These are phyloP conservation scores for Drosophila longiperda DNA, from an alignment of 2,888 invertebrate genomes.

Conservation along the genomic window DNA sequence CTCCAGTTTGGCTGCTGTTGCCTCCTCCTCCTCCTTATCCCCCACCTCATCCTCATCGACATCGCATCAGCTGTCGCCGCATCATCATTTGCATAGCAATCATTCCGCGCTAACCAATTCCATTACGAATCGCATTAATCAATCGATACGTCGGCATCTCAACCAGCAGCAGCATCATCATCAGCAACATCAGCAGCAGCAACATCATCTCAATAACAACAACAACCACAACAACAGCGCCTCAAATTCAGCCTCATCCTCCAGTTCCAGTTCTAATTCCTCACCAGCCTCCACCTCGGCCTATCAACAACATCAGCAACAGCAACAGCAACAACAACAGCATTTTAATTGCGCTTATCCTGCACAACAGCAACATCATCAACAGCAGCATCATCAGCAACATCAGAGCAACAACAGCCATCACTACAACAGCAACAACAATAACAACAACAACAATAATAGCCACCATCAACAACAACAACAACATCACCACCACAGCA, in stretches of 20 bases:
- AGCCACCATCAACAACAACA: slow-evolving; percentile 55
- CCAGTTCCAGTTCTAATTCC: slow-evolving; percentile 28
- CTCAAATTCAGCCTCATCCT: slow-evolving; percentile 29
- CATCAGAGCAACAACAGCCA: slow-evolving; percentile 51
- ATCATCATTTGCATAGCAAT: slow-evolving; percentile 64
- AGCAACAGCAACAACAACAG: slow-evolving; percentile 51
- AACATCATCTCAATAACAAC: slow-evolving; percentile 36
- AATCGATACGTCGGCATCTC: slow-evolving; percentile 82
- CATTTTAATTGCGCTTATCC: slow-evolving; percentile 72
- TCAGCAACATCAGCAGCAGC: slow-evolving; percentile 28
- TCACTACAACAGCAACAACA: slow-evolving; percentile 37
- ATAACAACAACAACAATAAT: slow-evolving; percentile 51
- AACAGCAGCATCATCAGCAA: slow-evolving; percentile 49
- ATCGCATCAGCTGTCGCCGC: slow-evolving; percentile 53
- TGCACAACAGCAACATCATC: slow-evolving; percentile 62
- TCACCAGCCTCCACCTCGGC: slow-evolving; percentile 39
- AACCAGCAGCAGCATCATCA: slow-evolving; percentile 78
- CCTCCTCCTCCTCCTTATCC: slow-evolving; percentile 47
- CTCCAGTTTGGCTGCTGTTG: slow-evolving; percentile 44
- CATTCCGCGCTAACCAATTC: slow-evolving; percentile 81
- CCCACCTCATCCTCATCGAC: slow-evolving; percentile 26
- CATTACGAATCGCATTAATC: slow-evolving; percentile 83
- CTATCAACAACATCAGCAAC: slow-evolving; percentile 51
- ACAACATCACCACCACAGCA: slow-evolving; percentile 53
- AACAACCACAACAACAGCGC: slow-evolving; percentile 45